phyloP scores from a whole-genome alignment of 2,888 invertebrate species.

The Antheraea yamamai region DNA sequence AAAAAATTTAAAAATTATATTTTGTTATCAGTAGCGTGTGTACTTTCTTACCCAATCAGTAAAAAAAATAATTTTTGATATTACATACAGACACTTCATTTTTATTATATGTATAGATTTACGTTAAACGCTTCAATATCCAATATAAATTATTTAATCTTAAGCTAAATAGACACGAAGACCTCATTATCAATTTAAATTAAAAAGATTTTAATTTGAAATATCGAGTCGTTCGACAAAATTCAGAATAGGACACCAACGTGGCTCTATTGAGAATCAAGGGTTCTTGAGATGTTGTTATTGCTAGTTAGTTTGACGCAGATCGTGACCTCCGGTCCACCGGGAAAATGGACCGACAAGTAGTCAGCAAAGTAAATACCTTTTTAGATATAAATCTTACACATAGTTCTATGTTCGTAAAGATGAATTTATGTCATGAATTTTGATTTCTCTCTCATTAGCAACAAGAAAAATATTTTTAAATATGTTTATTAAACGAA shows the following conservation, averaged over 20 bases:
- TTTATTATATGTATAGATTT: too few species aligned
- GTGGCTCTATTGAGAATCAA: conserved; percentile 20
- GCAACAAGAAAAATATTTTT: background rate
- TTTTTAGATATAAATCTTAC: background rate
- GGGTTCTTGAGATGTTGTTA: conserved; percentile 26
- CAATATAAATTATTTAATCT: background rate
- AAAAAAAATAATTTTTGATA: too few species aligned
- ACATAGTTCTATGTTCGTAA: background rate
- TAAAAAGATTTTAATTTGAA: background rate
- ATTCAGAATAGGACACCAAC: conserved; percentile 20
- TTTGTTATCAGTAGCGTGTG: too few species aligned
- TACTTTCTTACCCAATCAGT: too few species aligned
- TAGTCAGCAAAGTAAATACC: conserved; percentile 3
- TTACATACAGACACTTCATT: too few species aligned
- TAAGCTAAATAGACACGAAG: background rate
- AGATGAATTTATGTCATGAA: background rate
- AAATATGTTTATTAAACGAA: too few species aligned
- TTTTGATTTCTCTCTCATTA: background rate
- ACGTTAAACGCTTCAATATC: too few species aligned
- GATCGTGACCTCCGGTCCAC: conserved; percentile 26
- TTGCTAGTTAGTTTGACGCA: conserved; percentile 30
- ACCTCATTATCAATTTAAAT: background rate
- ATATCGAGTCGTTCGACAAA: conserved; percentile 2
- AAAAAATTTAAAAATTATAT: too few species aligned
- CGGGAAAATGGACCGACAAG: conserved; percentile 20